Base-by-base conservation (phyloP, 2,888 invertebrate genomes). In the Himalopsyche kuldschensis region DNA sequence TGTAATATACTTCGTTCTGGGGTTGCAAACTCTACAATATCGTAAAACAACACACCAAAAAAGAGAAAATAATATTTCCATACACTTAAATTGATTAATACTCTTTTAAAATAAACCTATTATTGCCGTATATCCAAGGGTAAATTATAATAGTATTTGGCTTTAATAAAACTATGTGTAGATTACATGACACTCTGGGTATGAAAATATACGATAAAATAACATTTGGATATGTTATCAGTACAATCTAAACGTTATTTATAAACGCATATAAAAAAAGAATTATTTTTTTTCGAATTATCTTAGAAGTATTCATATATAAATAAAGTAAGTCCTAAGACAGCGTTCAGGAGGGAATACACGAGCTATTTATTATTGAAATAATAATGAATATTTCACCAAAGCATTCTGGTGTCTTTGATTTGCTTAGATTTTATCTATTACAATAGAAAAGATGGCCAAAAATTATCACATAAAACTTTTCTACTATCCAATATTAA, bases 391-490 rank as follows among this genome's bases (percentile, higher is more conserved):
- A 75, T 48, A 82, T 79, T 79, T 82, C 27, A 32, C 82, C 79
- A 79, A 78, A 82, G 79, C 79, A 48, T 30, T 75, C 31, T 10
- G 75, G 24, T 82, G 30, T 31, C 47, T 20, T 46, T 31, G 75
- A 48, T 75, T 55, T 41, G 35, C 48, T 78, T 79, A 76, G 6
- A 47, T 75, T 46, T 63, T 69, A 76, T 79, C 32, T 11, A 47
- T 41, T 79, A 79, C 30, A 75, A 82, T 80, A 83, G 55, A 80
- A 77, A 83, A 83, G 80, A 83, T 83, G 83, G 83, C 83, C 79
- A 75, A 83, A 69, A 80, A 77, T 83, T 80, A 83, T 83, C 83
- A 83, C 83, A 83, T 76, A 76, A 69, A 69, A 27, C 69, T 27
- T 69, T 69, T 69, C 69, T 69, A 69, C 30, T 69, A 69, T 69